Conservation (phyloP, 2,113 vertebrate species). For the Collichthys lucidus region DNA sequence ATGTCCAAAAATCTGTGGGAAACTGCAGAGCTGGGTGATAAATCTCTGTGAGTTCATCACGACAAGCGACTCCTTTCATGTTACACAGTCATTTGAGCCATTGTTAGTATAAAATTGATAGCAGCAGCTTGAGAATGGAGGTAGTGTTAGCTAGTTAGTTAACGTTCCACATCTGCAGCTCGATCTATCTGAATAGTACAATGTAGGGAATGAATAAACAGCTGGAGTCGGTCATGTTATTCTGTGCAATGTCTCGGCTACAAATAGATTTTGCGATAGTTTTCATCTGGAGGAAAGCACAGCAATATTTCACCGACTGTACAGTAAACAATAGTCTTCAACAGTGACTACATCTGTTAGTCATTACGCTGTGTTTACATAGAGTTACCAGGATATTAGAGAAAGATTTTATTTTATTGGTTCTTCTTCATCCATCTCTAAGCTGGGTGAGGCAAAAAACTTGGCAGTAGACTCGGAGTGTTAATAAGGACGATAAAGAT, state of each 20-base stretch:
- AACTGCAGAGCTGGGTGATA: background rate
- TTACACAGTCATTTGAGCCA: background rate
- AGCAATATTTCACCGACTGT: slow-evolving; percentile 6
- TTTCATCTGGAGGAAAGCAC: slow-evolving; percentile 15
- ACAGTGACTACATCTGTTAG: slow-evolving; percentile 47
- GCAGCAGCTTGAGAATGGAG: background rate
- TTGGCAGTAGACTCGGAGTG: slow-evolving; percentile 2
- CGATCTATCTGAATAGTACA: background rate
- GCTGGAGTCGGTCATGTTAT: background rate
- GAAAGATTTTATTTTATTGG: slow-evolving; percentile 11
- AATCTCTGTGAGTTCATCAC: no score
- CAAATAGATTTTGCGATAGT: slow-evolving; percentile 6
- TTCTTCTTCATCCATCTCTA: slow-evolving; percentile 36
- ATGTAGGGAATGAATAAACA: background rate
- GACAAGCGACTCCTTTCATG: no score
- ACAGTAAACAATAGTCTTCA: slow-evolving; percentile 32
- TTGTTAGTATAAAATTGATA: background rate
- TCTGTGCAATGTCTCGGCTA: background rate
- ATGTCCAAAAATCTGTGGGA: background rate
- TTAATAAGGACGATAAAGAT: slow-evolving; percentile 27
- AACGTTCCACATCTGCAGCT: background rate
- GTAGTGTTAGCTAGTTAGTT: background rate
- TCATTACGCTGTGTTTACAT: slow-evolving; percentile 50
- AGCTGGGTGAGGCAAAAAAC: slow-evolving; percentile 12
- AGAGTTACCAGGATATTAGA: slow-evolving; percentile 48